phyloP scores from a whole-genome alignment of 2,797 vertebrate genomes.

The Spea hammondii region DNA sequence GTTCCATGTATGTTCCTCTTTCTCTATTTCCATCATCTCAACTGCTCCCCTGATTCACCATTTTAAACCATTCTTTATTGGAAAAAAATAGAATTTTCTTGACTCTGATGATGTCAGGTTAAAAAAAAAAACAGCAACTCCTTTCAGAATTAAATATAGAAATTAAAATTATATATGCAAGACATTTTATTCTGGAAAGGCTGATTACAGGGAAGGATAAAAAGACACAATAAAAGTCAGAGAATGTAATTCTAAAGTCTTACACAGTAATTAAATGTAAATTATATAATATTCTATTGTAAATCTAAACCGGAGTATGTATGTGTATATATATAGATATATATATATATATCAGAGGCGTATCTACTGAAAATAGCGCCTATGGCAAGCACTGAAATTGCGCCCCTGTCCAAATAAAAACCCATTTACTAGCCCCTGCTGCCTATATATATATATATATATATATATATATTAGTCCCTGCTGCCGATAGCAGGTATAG shows the following conservation, averaged over 20 bases:
- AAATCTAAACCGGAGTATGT: too few species aligned
- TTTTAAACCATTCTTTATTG: background rate
- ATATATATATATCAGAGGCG: too few species aligned
- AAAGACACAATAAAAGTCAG: background rate
- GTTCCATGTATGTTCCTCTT: too few species aligned
- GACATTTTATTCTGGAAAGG: background rate
- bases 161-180: background rate
- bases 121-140: background rate
- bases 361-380: too few species aligned
- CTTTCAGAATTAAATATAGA: background rate
- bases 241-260: background rate
- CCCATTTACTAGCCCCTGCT: too few species aligned
- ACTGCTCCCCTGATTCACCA: background rate
- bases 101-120: background rate
- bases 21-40: too few species aligned
- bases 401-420: too few species aligned
- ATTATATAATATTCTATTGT: background rate
- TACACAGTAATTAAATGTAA: conserved; percentile 2
- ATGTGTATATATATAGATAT: too few species aligned
- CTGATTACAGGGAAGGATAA: background rate
- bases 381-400: too few species aligned
- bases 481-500: too few species aligned
- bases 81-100: background rate
- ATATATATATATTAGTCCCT: too few species aligned
- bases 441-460: too few species aligned